A percentile compares a stretch with the other conserved stretches of the same genome.
Conservation (phyloP, 2,888 invertebrate species). For the Campoplex capitator region DNA sequence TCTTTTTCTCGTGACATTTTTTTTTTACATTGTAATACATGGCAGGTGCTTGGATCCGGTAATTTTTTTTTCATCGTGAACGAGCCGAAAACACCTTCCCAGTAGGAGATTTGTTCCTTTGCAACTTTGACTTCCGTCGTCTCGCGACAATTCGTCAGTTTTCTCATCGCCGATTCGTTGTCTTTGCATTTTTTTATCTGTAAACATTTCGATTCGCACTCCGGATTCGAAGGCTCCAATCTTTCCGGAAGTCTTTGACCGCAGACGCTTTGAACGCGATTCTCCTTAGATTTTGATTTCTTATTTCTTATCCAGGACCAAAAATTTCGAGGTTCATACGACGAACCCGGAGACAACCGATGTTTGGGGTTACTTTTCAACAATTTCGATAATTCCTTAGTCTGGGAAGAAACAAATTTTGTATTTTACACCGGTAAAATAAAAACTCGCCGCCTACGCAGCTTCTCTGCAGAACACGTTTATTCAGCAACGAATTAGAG, state of each 20-base stretch:
- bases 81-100: slow-evolving; percentile 47
- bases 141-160: slow-evolving; percentile 57
- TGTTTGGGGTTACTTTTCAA: slow-evolving; percentile 26
- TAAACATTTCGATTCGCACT: slow-evolving; percentile 62
- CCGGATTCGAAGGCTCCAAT: slow-evolving; percentile 49
- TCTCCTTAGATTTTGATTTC: slow-evolving; percentile 34
- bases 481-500: neutral
- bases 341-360: neutral
- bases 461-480: neutral
- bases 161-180: slow-evolving; percentile 33
- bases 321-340: slow-evolving; percentile 27
- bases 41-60: slow-evolving; percentile 47
- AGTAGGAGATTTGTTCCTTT: slow-evolving; percentile 57
- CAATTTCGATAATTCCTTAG: slow-evolving; percentile 21
- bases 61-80: neutral
- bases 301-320: slow-evolving; percentile 59
- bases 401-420: slow-evolving; percentile 9
- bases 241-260: slow-evolving; percentile 53
- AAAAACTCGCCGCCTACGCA: neutral
- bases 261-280: slow-evolving; percentile 29
- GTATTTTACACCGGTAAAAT: neutral
- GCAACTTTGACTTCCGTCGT: slow-evolving; percentile 10
- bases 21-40: slow-evolving; percentile 12
- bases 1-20: slow-evolving; percentile 65
- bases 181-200: slow-evolving; percentile 47